Conservation (phyloP, 2,888 invertebrate genomes). For the Pteria penguin region DNA sequence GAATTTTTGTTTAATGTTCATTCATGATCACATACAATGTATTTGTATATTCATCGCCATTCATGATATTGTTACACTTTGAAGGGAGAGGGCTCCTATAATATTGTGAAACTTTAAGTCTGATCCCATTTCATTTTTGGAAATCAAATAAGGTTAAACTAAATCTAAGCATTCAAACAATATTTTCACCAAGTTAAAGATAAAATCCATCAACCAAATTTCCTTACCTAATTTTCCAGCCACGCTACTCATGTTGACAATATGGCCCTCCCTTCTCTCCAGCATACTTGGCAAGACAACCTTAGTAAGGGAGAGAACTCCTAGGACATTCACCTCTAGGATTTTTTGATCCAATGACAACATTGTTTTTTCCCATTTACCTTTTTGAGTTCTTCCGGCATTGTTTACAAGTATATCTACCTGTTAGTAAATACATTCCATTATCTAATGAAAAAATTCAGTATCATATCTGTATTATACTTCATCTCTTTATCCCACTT, state of each 20-base stretch:
- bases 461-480: not conserved
- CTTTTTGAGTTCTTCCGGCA: slow-evolving; percentile 90
- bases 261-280: slow-evolving; percentile 83
- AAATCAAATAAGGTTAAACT: too few species aligned
- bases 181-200: too few species aligned
- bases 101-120: too few species aligned
- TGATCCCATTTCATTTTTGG: too few species aligned
- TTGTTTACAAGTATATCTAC: slow-evolving; percentile 90
- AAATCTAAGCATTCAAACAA: too few species aligned
- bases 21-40: too few species aligned
- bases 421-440: slow-evolving; percentile 75
- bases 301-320: slow-evolving; percentile 86
- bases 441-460: not conserved
- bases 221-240: slow-evolving; percentile 85
- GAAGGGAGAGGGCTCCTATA: too few species aligned
- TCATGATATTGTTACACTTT: too few species aligned
- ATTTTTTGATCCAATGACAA: slow-evolving; percentile 87
- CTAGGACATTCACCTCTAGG: slow-evolving; percentile 89
- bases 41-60: too few species aligned
- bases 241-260: slow-evolving; percentile 88
- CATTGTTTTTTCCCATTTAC: slow-evolving; percentile 86
- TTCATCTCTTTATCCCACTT: too few species aligned
- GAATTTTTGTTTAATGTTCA: too few species aligned
- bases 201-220: too few species aligned
- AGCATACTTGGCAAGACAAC: slow-evolving; percentile 84